Evolutionary conservation across 2,113 vertebrate species (phyloP).

Genomic region (Nycticorax nycticorax): DNA sequence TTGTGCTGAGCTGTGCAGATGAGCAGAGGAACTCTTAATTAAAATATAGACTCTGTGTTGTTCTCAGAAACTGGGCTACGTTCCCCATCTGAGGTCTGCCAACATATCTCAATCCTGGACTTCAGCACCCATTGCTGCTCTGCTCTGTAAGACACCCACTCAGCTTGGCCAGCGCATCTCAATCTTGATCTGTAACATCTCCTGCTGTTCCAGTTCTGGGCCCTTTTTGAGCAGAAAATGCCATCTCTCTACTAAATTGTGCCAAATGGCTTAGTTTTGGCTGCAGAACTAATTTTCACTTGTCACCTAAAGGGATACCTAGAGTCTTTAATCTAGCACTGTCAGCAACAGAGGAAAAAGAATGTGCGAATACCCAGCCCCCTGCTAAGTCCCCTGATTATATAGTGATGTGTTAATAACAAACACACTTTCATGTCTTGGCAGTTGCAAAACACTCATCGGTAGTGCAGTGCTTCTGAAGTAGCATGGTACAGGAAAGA

Average conservation of each 20-base stretch:
- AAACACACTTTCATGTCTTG: constrained; percentile 46
- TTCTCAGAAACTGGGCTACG: constrained; percentile 16
- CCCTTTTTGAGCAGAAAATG: neutral
- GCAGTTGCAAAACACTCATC: constrained; percentile 18
- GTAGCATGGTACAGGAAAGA: neutral
- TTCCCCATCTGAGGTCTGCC: constrained; percentile 31
- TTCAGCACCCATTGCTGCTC: constrained; percentile 16
- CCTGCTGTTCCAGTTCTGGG: constrained; percentile 1
- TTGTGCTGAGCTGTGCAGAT: constrained; percentile 23
- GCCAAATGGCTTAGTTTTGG: constrained; percentile 53
- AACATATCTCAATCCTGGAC: neutral
- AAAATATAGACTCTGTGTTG: constrained; percentile 1
- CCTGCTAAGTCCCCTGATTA: constrained; percentile 51
- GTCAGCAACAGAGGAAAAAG: constrained; percentile 17
- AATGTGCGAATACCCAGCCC: neutral
- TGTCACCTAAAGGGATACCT: constrained; percentile 58
- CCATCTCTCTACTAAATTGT: constrained; percentile 1
- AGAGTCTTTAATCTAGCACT: constrained; percentile 33
- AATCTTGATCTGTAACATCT: neutral
- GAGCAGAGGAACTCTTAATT: constrained; percentile 26
- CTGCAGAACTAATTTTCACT: constrained; percentile 52
- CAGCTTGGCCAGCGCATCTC: neutral
- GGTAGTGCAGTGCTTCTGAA: neutral
- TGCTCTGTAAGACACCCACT: neutral
- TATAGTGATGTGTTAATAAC: constrained; percentile 62